These are phyloP conservation scores for Calyptomena viridis DNA, from an alignment of 2,113 vertebrate species.

Conservation along the genomic window DNA sequence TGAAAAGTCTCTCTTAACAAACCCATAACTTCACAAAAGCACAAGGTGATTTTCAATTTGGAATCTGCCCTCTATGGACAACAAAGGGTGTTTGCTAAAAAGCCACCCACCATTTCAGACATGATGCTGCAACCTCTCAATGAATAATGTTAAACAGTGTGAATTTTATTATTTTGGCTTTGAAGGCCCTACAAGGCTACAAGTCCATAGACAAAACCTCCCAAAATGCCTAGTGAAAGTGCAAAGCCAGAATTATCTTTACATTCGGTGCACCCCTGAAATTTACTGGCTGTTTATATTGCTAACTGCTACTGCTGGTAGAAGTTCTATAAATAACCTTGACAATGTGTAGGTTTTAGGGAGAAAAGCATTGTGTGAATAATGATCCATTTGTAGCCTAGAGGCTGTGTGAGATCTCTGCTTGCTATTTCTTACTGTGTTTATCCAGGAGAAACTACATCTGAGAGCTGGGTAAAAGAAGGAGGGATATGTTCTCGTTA, in stretches of 20 bases:
- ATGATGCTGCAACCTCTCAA: not conserved
- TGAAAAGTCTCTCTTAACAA: not conserved
- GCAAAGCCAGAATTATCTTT: not conserved
- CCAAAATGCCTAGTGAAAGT: not conserved
- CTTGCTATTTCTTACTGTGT: not conserved
- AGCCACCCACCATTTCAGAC: slow-evolving; percentile 16
- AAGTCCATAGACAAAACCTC: not conserved
- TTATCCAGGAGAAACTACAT: not conserved
- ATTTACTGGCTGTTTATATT: slow-evolving; percentile 30
- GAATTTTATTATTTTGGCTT: slow-evolving; percentile 39
- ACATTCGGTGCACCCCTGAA: not conserved
- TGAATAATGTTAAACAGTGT: not conserved
- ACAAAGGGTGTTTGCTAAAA: not conserved
- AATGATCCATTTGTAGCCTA: not conserved
- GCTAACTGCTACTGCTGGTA: not conserved
- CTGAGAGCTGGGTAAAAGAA: not conserved
- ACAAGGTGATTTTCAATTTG: rapidly evolving
- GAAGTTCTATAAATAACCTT: not conserved
- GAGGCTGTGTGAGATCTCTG: not conserved
- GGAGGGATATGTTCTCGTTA: not conserved
- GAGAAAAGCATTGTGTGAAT: not conserved
- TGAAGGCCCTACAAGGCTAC: not conserved
- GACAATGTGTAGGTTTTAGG: not conserved
- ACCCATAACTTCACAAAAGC: not conserved
- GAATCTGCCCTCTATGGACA: not conserved